A percentile compares a stretch with the other conserved stretches of the same genome.
Conservation (phyloP, 2,113 vertebrate species). For the Romanogobio albipinnatus region DNA sequence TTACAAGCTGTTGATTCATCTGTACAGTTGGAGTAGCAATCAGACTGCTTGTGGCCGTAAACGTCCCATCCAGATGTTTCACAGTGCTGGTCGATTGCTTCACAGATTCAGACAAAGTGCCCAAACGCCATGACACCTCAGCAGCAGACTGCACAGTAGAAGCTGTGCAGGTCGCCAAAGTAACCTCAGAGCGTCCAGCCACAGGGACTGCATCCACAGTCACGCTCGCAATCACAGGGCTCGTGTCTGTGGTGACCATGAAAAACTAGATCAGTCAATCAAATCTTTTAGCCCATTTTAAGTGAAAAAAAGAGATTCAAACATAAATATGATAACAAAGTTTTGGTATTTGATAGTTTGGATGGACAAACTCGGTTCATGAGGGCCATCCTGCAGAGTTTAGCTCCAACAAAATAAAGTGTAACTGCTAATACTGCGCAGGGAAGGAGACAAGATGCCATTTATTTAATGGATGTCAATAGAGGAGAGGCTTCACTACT, state of each 20-base stretch:
- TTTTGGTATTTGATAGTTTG: no score
- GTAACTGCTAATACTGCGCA: no score
- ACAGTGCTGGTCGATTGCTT: neutral
- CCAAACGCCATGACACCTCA: constrained; percentile 20
- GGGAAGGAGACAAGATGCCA: no score
- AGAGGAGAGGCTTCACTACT: no score
- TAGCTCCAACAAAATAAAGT: no score
- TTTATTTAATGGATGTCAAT: no score
- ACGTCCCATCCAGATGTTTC: neutral
- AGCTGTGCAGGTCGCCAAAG: constrained; percentile 10
- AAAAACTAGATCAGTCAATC: neutral
- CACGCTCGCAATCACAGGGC: neutral
- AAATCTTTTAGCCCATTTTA: neutral
- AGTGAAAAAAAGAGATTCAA: neutral
- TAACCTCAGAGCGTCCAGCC: neutral
- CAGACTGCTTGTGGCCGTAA: constrained; percentile 10
- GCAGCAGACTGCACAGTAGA: neutral
- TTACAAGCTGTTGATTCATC: constrained; percentile 28
- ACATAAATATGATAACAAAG: no score
- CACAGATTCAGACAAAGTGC: neutral
- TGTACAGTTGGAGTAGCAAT: neutral
- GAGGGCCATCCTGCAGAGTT: no score
- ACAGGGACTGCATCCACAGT: neutral
- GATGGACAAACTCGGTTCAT: no score
- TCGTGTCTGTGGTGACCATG: neutral